phyloP scores from a whole-genome alignment of 2,888 invertebrate species.

The Ethmia dodecea region DNA sequence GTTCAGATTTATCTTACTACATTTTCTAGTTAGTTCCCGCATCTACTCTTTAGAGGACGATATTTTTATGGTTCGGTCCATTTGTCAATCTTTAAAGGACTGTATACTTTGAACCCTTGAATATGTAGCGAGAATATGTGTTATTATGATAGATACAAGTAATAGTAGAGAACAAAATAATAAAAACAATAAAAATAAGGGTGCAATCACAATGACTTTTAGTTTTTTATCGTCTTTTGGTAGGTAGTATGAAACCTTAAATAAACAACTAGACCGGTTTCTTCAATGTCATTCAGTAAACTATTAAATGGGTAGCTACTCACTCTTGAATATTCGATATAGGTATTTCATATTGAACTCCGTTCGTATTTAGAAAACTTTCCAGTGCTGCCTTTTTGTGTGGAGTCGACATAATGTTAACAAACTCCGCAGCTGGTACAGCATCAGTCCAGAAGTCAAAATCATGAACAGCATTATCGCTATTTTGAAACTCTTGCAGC shows the following conservation, averaged over 20 bases:
- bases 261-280: too few relatives aligned
- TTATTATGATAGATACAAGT: too few relatives aligned
- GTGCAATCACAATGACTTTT: background rate
- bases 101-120: too few relatives aligned
- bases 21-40: too few relatives aligned
- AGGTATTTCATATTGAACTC: constrained; percentile 53
- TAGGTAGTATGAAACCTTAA: background rate
- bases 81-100: too few relatives aligned
- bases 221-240: background rate
- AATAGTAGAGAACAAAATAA: too few relatives aligned
- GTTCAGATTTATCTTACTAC: too few relatives aligned
- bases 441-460: constrained; percentile 67
- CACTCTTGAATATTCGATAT: constrained; percentile 71
- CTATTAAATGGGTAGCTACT: constrained; percentile 28
- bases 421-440: constrained; percentile 36
- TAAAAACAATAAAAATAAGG: too few relatives aligned
- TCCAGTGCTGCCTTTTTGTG: constrained; percentile 43
- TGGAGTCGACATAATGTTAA: constrained; percentile 63
- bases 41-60: too few relatives aligned
- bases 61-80: too few relatives aligned
- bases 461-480: constrained; percentile 41
- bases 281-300: background rate
- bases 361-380: constrained; percentile 37
- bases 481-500: constrained; percentile 60
- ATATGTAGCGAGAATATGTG: too few relatives aligned